phyloP scores from a whole-genome alignment of 1,140 invertebrate species.

The Magallana angulata region DNA sequence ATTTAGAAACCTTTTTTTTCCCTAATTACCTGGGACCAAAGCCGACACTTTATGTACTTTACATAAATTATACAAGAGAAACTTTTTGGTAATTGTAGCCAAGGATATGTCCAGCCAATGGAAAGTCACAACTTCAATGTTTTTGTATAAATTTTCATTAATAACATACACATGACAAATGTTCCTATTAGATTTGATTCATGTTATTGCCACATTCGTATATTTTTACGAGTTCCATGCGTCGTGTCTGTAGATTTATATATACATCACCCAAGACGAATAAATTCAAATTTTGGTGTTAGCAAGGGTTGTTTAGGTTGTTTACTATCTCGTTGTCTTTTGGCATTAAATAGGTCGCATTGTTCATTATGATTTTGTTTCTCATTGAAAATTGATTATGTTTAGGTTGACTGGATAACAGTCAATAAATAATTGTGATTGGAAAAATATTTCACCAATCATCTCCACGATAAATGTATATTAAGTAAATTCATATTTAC shows the following conservation, averaged over 20 bases:
- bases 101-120: not conserved
- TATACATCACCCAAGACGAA: not conserved
- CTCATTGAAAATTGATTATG: too few species aligned
- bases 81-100: not conserved
- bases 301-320: not conserved
- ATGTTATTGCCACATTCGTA: not conserved
- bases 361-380: too few species aligned
- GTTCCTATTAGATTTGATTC: not conserved
- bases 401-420: too few species aligned
- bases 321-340: not conserved
- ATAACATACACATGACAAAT: not conserved
- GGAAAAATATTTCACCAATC: too few species aligned
- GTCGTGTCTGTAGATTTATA: not conserved
- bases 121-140: not conserved
- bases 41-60: not conserved
- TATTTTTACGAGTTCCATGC: not conserved
- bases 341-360: not conserved
- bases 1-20: not conserved
- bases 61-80: constrained; percentile 3
- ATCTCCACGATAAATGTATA: too few species aligned
- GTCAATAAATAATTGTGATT: too few species aligned
- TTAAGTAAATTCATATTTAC: too few species aligned
- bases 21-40: not conserved
- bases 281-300: not conserved
- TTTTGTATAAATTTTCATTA: not conserved